Evolutionary conservation across 2,797 vertebrate species (phyloP).

Genomic region (Sciurus vulgaris): DNA sequence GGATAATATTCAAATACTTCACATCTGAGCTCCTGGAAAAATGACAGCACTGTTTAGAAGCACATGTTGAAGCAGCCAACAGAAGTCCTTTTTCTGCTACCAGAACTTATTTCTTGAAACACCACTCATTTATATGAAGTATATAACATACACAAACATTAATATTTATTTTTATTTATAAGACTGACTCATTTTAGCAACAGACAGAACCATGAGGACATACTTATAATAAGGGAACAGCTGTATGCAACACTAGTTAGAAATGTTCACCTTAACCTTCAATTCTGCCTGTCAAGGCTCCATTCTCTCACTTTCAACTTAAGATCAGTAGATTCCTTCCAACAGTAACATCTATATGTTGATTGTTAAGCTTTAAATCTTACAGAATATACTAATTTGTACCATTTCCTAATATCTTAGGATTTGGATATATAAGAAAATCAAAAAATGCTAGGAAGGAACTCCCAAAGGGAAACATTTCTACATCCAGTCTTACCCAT

Average conservation of each 20-base stretch:
- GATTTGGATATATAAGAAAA: not conserved
- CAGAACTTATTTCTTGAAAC: slow-evolving; percentile 25
- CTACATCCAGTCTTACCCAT: not conserved
- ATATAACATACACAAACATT: not conserved
- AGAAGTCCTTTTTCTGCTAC: not conserved
- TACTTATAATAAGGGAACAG: not conserved
- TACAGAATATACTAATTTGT: not conserved
- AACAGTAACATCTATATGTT: not conserved
- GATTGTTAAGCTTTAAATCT: not conserved
- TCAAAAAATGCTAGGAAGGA: not conserved
- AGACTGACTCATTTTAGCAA: not conserved
- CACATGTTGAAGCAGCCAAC: not conserved
- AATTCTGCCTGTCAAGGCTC: not conserved
- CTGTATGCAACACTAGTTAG: not conserved
- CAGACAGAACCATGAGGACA: not conserved
- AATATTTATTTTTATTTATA: slow-evolving; percentile 13
- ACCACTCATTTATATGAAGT: slow-evolving; percentile 11
- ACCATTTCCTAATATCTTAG: not conserved
- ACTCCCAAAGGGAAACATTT: not conserved
- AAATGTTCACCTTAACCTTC: not conserved
- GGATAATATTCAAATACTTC: not conserved
- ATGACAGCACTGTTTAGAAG: not conserved
- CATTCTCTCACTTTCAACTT: not conserved
- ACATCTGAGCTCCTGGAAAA: not conserved
- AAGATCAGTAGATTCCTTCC: not conserved